Percentiles rank a stretch among this genome's conserved stretches.
phyloP scores from a whole-genome alignment of 2,113 vertebrate genomes.

The Apaloderma vittatum region DNA sequence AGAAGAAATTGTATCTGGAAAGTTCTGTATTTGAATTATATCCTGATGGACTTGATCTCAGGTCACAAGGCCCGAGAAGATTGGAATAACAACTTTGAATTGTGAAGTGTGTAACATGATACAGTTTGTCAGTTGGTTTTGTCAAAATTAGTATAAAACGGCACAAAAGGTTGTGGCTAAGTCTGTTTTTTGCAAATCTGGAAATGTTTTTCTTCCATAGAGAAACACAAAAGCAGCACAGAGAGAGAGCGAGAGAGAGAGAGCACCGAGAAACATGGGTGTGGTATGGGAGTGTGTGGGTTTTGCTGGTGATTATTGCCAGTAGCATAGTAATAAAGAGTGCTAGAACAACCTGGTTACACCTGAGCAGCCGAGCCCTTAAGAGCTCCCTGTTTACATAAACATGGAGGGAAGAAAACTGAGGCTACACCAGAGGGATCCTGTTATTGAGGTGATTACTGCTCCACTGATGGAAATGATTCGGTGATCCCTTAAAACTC shows the following conservation, averaged over 20 bases:
- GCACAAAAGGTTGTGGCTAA: background rate
- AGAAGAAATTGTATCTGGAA: accelerated
- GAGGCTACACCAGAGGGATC: background rate
- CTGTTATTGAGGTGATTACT: background rate
- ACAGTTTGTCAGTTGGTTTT: background rate
- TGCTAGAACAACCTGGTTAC: background rate
- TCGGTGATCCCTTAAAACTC: background rate
- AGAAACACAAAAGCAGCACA: background rate
- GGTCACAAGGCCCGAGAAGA: background rate
- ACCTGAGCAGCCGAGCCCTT: background rate
- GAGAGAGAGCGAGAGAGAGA: accelerated
- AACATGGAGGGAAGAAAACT: background rate
- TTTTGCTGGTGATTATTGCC: background rate
- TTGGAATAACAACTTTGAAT: background rate
- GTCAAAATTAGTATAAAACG: background rate
- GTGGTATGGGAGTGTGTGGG: background rate
- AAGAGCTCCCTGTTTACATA: background rate
- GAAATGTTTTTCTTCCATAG: background rate
- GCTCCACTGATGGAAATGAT: background rate
- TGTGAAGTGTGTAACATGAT: background rate
- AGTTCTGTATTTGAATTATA: background rate
- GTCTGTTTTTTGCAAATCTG: background rate
- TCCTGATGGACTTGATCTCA: background rate
- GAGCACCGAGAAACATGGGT: background rate
- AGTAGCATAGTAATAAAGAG: background rate